Evolutionary conservation across 2,797 vertebrate genomes (phyloP), one percentile per base, ranked within the genome.

Genomic region (Oreochromis mossambicus): DNA sequence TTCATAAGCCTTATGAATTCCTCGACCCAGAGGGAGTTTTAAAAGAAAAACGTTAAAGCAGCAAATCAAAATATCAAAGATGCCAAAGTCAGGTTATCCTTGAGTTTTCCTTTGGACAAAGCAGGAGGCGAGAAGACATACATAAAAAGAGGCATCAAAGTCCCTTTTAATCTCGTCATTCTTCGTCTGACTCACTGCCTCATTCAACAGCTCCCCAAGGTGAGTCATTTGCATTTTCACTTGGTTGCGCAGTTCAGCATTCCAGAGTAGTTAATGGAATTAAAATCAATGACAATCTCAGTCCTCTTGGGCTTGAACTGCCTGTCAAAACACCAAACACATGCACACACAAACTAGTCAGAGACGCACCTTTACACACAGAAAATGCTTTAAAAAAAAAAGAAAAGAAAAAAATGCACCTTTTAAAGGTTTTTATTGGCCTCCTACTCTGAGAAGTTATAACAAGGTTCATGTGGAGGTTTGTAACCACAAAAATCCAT

Each of bases 261-360:
- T 92, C 84, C 95, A 92, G 88, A 66, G 54, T 77, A 92, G 94
- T 97, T 98, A 96, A 99, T 98, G 92, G 97, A 97, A 95, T 97
- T 96, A 96, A 99, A 99, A 95, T 99, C 97, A 26, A 99, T 98
- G 94, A 97, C 94, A 91, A 99, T 97, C 96, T 96, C 92, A 66
- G 91, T 97, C 93, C 91, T 96, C 94, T 97, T 98, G 34, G 98
- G 97, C 84, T 95, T 93, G 95, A 98, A 98, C 94, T 98, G 96
- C 92, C 98, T 99, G 94, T 87, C 19, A 96, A 89, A 93, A 88
- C 90, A 95, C 13, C 92, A n/a, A 79, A 78, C 61, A 80, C 56
- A 63, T 17, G 17, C 73, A 41, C 24, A 73, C 4, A 77, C 2
- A 24, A n/a, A 58, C 3, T 1, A 46, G 51, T 61, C 21, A 34